Evolutionary conservation across 2,888 invertebrate genomes (phyloP).

Genomic region (Drosophila kambysellisi): DNA sequence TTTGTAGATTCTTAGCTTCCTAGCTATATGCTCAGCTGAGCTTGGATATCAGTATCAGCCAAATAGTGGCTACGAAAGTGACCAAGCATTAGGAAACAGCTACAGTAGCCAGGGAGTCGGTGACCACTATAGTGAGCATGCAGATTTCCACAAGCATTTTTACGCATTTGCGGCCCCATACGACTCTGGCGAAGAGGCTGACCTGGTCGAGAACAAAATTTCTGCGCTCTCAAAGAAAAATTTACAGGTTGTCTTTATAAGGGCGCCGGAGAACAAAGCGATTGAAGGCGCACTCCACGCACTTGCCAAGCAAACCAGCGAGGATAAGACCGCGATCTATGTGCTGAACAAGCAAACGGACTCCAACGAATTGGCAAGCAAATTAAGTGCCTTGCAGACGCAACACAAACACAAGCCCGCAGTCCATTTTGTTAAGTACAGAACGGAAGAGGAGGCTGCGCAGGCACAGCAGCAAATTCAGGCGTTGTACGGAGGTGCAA

Average conservation of each 20-base stretch:
- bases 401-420: slow-evolving; percentile 67
- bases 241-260: slow-evolving; percentile 81
- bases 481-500: slow-evolving; percentile 60
- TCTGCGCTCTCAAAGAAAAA: slow-evolving; percentile 66
- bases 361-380: slow-evolving; percentile 71
- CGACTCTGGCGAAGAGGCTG: slow-evolving; percentile 59
- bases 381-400: slow-evolving; percentile 53
- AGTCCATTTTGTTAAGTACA: slow-evolving; percentile 81
- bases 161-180: slow-evolving; percentile 77
- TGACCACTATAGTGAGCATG: slow-evolving; percentile 49
- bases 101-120: not conserved
- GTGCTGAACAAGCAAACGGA: slow-evolving; percentile 82
- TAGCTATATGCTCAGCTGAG: slow-evolving; percentile 57
- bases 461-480: slow-evolving; percentile 77
- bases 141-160: slow-evolving; percentile 73
- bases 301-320: slow-evolving; percentile 73
- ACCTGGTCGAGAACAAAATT: slow-evolving; percentile 53
- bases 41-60: slow-evolving; percentile 63
- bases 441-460: slow-evolving; percentile 74
- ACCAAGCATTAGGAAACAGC: not conserved
- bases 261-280: slow-evolving; percentile 79
- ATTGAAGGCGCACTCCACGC: slow-evolving; percentile 74
- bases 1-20: slow-evolving; percentile 49
- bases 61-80: slow-evolving; percentile 24
- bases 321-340: slow-evolving; percentile 83